Evolutionary conservation across 2,797 vertebrate species (phyloP), one percentile per base, ranked within the genome.

Genomic region (Champsocephalus esox): DNA sequence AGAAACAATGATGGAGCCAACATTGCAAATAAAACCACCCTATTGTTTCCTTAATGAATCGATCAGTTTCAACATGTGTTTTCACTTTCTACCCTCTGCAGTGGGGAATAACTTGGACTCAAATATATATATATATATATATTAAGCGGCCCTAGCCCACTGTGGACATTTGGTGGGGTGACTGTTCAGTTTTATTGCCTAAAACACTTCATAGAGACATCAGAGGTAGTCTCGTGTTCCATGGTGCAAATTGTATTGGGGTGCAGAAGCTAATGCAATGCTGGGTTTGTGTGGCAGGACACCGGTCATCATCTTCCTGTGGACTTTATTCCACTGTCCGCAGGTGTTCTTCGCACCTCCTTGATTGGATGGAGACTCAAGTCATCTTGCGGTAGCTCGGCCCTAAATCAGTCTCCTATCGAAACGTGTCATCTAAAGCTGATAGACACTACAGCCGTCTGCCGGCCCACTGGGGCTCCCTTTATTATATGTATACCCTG

Each of bases 361-460:
- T 87, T 92, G 92, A 94, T 94, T 94, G 92, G 89, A 93, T 92
- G 91, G 91, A 89, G 91, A 91, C 90, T 86, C 81, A 46, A 88
- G 88, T 92, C 91, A 90, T 92, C 90, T 90, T 66, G 85, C 17
- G 73, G 86, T 77, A 87, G 87, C 93, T 88, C 82, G 55, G 81
- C 85, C 79, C 82, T 83, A 92, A 92, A 93, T 93, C 91, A 93
- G 88, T 86, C 82, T 87, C 79, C 85, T 88, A 92, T 93, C 81
- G 75, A 92, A 93, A 93, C 89, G 82, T 93, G 91, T 92, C 89
- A 90, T 93, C 91, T 88, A 91, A 92, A 91, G 86, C 92, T 92
- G 91, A 94, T 93, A 83, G 92, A 92, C 90, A 90, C 90, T 90
- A 87, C 81, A 90, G 88, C 77, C 79, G 34, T 79, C 80, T 74